Percentiles rank a stretch among this genome's conserved stretches.
Conservation (phyloP, 1,140 invertebrate species). For the Cryptotermes secundus region DNA sequence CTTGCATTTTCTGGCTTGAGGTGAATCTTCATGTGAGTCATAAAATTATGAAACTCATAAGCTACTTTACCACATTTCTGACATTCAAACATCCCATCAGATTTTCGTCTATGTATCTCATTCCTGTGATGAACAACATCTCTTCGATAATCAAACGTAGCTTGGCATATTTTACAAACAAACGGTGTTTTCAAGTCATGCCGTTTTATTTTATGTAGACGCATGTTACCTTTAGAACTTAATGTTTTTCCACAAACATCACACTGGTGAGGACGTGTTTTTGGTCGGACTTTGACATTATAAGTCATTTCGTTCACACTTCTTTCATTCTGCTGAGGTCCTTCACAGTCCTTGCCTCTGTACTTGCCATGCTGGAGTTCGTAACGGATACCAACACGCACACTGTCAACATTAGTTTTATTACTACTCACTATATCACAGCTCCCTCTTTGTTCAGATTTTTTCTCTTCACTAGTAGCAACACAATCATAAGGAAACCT, state of each 20-base stretch:
- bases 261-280: constrained; percentile 4
- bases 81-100: constrained; percentile 31
- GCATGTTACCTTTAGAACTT: constrained; percentile 30
- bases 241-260: constrained; percentile 27
- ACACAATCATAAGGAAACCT: background rate
- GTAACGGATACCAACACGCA: background rate
- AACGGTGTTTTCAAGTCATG: constrained; percentile 25
- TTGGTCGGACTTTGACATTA: background rate
- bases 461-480: background rate
- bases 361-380: background rate
- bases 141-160: background rate
- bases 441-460: background rate
- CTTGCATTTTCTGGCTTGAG: background rate
- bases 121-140: constrained; percentile 26
- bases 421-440: no score
- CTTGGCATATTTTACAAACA: constrained; percentile 26
- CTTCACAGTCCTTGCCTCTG: background rate
- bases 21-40: constrained; percentile 27
- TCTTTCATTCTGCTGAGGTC: background rate
- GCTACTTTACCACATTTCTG: constrained; percentile 17
- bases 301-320: background rate
- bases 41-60: constrained; percentile 24
- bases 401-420: background rate
- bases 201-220: constrained; percentile 27
- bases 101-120: constrained; percentile 17